Conservation (phyloP, 2,113 vertebrate species). For the Ceyx cyanopectus region DNA sequence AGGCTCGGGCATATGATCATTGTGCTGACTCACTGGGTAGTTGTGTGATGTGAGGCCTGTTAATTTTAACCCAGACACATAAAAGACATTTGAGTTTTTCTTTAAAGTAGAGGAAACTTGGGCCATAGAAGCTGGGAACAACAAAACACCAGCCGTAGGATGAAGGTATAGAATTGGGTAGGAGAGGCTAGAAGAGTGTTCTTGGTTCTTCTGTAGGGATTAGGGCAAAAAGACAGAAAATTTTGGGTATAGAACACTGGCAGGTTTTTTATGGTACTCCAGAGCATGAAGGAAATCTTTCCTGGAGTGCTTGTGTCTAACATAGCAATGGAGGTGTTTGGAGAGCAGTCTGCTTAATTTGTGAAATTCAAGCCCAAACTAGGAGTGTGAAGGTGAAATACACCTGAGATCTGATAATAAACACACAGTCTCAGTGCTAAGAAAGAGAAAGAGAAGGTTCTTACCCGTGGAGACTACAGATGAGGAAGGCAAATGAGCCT, state of each 20-base stretch:
- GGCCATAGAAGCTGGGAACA: background rate
- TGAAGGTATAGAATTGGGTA: background rate
- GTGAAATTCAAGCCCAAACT: background rate
- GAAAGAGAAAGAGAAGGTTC: background rate
- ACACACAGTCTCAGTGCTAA: background rate
- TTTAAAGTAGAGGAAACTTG: background rate
- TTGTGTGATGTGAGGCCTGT: background rate
- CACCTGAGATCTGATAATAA: background rate
- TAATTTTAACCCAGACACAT: background rate
- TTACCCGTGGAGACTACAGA: background rate
- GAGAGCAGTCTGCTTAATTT: background rate
- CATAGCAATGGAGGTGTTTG: background rate
- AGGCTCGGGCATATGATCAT: background rate
- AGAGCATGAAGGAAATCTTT: background rate
- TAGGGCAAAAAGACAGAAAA: background rate
- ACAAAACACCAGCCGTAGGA: background rate
- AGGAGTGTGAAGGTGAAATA: background rate
- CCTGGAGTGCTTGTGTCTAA: background rate
- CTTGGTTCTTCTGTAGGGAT: background rate
- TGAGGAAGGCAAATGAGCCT: background rate
- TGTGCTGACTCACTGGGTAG: conserved; percentile 32
- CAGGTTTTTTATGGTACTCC: background rate
- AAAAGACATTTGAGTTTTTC: background rate
- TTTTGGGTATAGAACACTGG: background rate
- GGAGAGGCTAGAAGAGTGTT: background rate